A percentile compares a stretch with the other conserved stretches of the same genome.
Conservation (phyloP, 2,797 vertebrate species). For the Betta splendens region DNA sequence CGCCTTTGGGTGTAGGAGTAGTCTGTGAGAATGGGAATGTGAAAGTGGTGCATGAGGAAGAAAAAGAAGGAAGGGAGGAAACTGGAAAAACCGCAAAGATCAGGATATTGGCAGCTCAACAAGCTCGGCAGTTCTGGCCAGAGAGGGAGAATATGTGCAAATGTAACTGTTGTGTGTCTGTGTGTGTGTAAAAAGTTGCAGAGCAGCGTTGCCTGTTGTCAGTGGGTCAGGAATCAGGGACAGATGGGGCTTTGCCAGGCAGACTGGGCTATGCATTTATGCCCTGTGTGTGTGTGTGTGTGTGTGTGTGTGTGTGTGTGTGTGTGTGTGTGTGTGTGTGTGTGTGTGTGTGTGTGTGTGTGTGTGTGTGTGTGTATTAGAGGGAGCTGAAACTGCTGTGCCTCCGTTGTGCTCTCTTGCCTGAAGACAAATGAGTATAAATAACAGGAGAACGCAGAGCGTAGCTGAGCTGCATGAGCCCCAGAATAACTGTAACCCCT, state of each 20-base stretch:
- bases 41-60: constrained; percentile 22
- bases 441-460: constrained; percentile 71
- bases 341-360: constrained; percentile 31
- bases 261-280: constrained; percentile 22
- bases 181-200: constrained; percentile 28
- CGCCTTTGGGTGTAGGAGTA: constrained; percentile 10
- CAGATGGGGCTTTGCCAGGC: constrained; percentile 50
- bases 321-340: constrained; percentile 31
- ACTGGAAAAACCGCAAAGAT: constrained; percentile 43
- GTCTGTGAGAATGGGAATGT: constrained; percentile 7
- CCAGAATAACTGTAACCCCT: constrained; percentile 70
- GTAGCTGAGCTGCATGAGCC: constrained; percentile 58
- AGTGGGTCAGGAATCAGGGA: constrained; percentile 54
- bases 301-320: constrained; percentile 29
- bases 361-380: constrained; percentile 31
- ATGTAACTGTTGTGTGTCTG: constrained; percentile 20
- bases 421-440: constrained; percentile 79
- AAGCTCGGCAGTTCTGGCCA: constrained; percentile 35
- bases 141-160: constrained; percentile 19
- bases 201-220: constrained; percentile 35
- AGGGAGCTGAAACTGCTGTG: constrained; percentile 54
- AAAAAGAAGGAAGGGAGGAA: constrained; percentile 19
- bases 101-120: constrained; percentile 51
- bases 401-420: constrained; percentile 58
- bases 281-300: constrained; percentile 28